Percentiles rank a stretch among this genome's conserved stretches.
Conservation (phyloP, 2,797 vertebrate genomes). For the Xenentodon cancila region DNA sequence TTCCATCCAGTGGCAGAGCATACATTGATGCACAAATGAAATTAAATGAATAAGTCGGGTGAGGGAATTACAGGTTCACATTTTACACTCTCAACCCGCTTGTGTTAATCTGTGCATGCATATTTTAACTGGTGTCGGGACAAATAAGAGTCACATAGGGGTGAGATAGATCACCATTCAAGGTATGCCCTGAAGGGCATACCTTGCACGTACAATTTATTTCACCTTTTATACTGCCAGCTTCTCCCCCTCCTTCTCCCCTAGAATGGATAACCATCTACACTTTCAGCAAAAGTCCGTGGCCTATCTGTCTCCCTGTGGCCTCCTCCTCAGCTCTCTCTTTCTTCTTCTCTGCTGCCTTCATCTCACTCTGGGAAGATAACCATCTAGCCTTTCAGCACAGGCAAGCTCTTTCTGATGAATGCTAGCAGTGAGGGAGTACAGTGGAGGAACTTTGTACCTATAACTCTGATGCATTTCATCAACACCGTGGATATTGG, state of each 20-base stretch:
- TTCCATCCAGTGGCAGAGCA: too few relatives aligned
- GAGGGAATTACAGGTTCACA: too few relatives aligned
- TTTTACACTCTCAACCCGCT: too few relatives aligned
- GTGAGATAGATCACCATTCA: slow-evolving; percentile 36
- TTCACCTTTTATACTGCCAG: slow-evolving; percentile 16
- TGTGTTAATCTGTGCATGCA: slow-evolving; percentile 5
- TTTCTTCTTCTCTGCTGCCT: slow-evolving; percentile 43
- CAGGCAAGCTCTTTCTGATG: slow-evolving; percentile 67
- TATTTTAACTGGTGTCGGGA: slow-evolving; percentile 21
- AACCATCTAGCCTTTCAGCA: slow-evolving; percentile 75
- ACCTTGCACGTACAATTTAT: slow-evolving; percentile 26
- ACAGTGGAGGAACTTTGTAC: slow-evolving; percentile 65
- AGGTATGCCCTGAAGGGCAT: slow-evolving; percentile 18
- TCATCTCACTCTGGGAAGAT: slow-evolving; percentile 58
- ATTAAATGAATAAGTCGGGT: too few relatives aligned
- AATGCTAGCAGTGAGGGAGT: slow-evolving; percentile 59
- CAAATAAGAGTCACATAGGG: slow-evolving; percentile 27
- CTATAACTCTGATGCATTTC: slow-evolving; percentile 22
- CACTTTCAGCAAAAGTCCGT: slow-evolving; percentile 66
- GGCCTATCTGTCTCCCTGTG: slow-evolving; percentile 58
- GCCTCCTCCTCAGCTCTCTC: slow-evolving; percentile 32
- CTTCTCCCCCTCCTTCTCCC: slow-evolving; percentile 29
- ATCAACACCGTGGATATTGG: slow-evolving; percentile 12
- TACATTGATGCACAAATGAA: too few relatives aligned
- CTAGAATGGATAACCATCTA: slow-evolving; percentile 66